Evolutionary conservation across 1,140 invertebrate species (phyloP), one percentile per base, ranked within the genome.

Genomic region (Andrena cerasifolii): DNA sequence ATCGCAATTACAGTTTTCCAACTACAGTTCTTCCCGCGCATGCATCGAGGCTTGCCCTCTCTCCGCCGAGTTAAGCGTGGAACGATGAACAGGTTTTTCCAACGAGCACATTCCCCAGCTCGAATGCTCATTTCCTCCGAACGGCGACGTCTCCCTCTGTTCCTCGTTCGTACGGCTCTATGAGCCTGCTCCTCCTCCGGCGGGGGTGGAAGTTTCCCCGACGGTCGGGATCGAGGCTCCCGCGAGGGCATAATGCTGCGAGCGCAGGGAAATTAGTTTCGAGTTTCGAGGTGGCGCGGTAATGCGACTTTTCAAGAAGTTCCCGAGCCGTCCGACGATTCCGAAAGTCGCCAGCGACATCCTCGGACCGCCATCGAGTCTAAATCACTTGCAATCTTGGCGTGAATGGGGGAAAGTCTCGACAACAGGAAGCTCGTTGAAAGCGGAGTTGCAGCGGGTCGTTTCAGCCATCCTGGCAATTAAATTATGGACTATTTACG

Each of bases 281-380:
- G 65, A 76, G 53, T 68, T 76, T 56, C 43, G 24, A 33, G 40
- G 49, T 45, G 40, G 28, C 28, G 18, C n/a, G 40, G 53, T 76
- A 76, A 76, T 59, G 65, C 65, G 65, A 76, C 43, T 76, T 76
- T 58, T 47, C 73, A 68, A 75, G 62, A 58, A 76, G 53, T 76
- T 68, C 53, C 40, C 31, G 5, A 18, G n/a, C 14, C 5, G 26
- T 24, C 49, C 61, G 49, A 74, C 53, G 73, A 68, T 76, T 49
- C 10, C 53, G 31, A 68, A 67, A 75, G 65, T 76, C 53, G 53
- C 36, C 36, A 40, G 8, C 21, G 43, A 33, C 63, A 21, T 3
- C 31, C 26, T 74, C 36, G 36, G 18, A 40, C 18, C 56, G 8
- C 26, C 36, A 45, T 66, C 72, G 51, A 45, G 36, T 66, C 61